Base-by-base conservation (phyloP, 2,888 invertebrate genomes). In the Tetropium fuscum region DNA sequence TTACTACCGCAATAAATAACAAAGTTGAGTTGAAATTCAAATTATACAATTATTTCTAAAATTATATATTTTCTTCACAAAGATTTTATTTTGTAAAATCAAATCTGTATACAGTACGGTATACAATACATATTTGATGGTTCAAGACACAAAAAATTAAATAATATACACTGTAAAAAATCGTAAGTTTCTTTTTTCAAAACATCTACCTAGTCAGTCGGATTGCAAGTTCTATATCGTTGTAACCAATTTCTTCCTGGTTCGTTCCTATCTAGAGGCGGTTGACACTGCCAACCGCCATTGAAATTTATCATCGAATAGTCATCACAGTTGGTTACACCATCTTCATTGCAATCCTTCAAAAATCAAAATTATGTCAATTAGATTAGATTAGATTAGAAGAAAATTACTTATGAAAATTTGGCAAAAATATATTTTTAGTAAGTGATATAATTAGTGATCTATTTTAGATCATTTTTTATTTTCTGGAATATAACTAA, bases 261-360 rank as follows among this genome's bases (percentile, higher is more conserved):
- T 8, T 69, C 71, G 38, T 67, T 74, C 41, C 74, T 62, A 11
- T 69, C 60, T 27, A 79, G 58, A 0, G 85, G 80, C 1, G 76
- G 77, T 2, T 82, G 74, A 73, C 88, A 88, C 6, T 82, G 82
- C 25, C 81, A 78, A 0, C 85, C 85, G 0, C 87, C 87, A 73
- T 87, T 84, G 76, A 85, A 86, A 78, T 88, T 87, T 57, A 88
- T 86, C 84, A 87, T 84, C 78, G 87, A 86, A 78, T 84, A 88
- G 78, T 90, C 90, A 69, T 83, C 84, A 76, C 88, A 53, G 38
- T 48, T 25, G 13, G 53, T 48, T 22, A 53, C 16, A 1, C 36
- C 43, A 19, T 43, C 19, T 11, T 57, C 25, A 22, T 59, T 53
- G 16, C 45, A 48, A 32, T 53, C 11, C 53, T 32, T 53, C 27